Evolutionary conservation across 1,140 invertebrate species (phyloP).

Genomic region (Drosophila insularis): DNA sequence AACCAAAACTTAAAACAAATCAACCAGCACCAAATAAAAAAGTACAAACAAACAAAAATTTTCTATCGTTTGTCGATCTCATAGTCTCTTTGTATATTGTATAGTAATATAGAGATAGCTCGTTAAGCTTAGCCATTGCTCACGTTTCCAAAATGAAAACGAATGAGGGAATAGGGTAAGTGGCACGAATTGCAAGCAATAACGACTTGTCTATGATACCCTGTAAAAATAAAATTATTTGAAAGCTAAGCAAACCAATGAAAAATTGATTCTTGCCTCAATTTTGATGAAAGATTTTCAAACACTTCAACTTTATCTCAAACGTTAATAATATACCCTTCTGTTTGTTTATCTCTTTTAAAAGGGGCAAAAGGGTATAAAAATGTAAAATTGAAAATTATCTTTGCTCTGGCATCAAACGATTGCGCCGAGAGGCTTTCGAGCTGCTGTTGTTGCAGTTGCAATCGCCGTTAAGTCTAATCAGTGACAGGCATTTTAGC

Average conservation of each 20-base stretch:
- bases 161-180: background rate
- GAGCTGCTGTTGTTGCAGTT: slow-evolving; percentile 22
- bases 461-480: slow-evolving; percentile 16
- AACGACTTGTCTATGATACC: no score
- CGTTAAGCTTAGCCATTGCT: slow-evolving; percentile 4
- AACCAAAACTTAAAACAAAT: slow-evolving; percentile 18
- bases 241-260: no score
- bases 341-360: no score
- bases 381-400: slow-evolving; percentile 9
- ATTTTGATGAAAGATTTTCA: no score
- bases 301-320: no score
- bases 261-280: no score
- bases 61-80: slow-evolving; percentile 10
- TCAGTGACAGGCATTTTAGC: slow-evolving; percentile 12
- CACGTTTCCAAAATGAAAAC: slow-evolving; percentile 1
- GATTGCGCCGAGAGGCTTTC: slow-evolving; percentile 11
- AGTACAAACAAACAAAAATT: background rate
- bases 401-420: slow-evolving; percentile 13
- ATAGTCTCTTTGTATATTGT: background rate
- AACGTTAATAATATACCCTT: no score
- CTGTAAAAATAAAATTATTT: no score
- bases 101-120: background rate
- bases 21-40: slow-evolving; percentile 11
- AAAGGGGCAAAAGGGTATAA: background rate
- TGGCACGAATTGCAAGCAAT: no score